Base-by-base conservation (phyloP, 2,888 invertebrate species). In the Eupithecia vulgata region DNA sequence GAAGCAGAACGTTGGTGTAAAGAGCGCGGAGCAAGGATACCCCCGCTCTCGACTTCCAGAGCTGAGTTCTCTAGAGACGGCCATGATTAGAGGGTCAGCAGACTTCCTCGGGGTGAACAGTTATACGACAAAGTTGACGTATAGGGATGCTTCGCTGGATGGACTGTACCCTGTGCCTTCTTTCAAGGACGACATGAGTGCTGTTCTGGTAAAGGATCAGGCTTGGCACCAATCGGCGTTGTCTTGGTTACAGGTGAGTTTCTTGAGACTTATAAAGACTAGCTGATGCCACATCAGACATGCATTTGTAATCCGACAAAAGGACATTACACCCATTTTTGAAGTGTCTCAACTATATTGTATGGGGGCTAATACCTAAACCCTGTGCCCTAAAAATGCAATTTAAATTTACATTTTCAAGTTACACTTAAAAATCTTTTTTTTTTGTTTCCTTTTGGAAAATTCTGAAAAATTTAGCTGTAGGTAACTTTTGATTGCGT, bases 71-170 rank as follows among this genome's bases (percentile, higher is more conserved):
- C 89, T 93, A 17, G 96, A 97, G 91, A 94, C 96, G 5, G 84
- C 89, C 45, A 85, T 91, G 34, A 95, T 97, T 64, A 91, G 90
- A 35, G 96, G 95, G 4, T 95, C 96, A 5, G 93, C 96, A 0
- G 97, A 97, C 84, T 96, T 96, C 86, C 90, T 97, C 42, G 96
- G 96, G 0, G 79, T 97, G 7, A 97, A 96, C 82, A 94, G 96
- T 72, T 97, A 96, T 85, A 95, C 96, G 0, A 91, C 95, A 0
- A 89, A 87, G 75, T 70, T 95, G 77, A 91, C 92, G 0, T 90
- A 91, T 73, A 84, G 87, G 77, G 88, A 88, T 73, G 89, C 85
- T 1, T 91, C 87, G 34, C 79, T 89, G 69, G 90, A 91, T 7
- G 92, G 92, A 67, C 84, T 90, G 87, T 90, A 89, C 48, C 61